Evolutionary conservation across 2,888 invertebrate species (phyloP).

Genomic region (Adela reaumurella): DNA sequence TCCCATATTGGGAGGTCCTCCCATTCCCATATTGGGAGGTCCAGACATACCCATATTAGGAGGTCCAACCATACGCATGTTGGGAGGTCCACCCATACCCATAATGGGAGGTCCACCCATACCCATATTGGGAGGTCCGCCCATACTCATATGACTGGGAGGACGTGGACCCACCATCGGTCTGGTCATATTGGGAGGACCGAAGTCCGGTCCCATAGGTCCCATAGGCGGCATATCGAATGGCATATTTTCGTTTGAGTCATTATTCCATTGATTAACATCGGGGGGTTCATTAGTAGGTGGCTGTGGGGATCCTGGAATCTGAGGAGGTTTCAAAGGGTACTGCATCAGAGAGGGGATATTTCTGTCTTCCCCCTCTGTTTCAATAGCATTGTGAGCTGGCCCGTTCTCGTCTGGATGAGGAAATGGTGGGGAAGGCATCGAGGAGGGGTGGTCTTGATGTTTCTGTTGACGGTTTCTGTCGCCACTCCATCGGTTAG

Average conservation of each 20-base stretch:
- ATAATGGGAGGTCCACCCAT: too few species aligned
- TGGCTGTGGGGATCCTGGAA: slow-evolving; percentile 9
- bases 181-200: slow-evolving; percentile 10
- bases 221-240: slow-evolving; percentile 12
- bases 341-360: slow-evolving; percentile 40
- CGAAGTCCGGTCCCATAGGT: slow-evolving; percentile 12
- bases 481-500: slow-evolving; percentile 21
- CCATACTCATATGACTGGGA: too few species aligned
- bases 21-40: too few species aligned
- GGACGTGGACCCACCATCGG: slow-evolving; percentile 13
- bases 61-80: too few species aligned
- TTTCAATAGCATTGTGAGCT: slow-evolving; percentile 9
- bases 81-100: too few species aligned
- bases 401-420: neutral
- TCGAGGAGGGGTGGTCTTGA: neutral
- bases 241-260: neutral
- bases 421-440: neutral
- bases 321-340: slow-evolving; percentile 28
- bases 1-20: slow-evolving; percentile 13
- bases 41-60: too few species aligned
- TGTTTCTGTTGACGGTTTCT: slow-evolving; percentile 21
- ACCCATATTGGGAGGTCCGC: too few species aligned
- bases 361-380: too few species aligned
- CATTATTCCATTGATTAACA: slow-evolving; percentile 23
- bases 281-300: slow-evolving; percentile 20